Percentiles rank a stretch among this genome's conserved stretches.
phyloP scores from a whole-genome alignment of 2,113 vertebrate species.

The Circaetus cinerascens region DNA sequence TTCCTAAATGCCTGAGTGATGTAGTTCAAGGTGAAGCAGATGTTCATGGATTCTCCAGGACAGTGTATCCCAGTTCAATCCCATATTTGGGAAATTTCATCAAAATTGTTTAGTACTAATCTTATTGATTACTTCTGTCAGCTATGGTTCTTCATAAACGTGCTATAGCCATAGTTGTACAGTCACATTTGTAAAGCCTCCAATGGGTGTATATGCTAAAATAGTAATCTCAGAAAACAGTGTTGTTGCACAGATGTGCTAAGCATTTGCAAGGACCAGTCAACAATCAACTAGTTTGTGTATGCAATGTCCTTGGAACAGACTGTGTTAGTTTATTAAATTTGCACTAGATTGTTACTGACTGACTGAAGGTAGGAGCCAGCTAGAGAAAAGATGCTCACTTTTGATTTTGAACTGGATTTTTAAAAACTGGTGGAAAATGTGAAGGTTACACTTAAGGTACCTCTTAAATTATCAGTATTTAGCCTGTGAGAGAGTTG shows the following conservation, averaged over 20 bases:
- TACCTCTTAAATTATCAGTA: not conserved
- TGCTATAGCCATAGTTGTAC: not conserved
- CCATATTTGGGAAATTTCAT: not conserved
- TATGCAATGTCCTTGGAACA: not conserved
- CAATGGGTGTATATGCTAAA: not conserved
- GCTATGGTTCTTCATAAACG: accelerated
- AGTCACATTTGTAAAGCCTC: not conserved
- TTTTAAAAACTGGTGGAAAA: not conserved
- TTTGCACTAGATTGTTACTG: not conserved
- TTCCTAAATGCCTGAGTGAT: not conserved
- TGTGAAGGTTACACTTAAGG: not conserved
- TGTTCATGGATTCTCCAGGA: not conserved
- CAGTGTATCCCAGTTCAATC: not conserved
- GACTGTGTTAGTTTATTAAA: not conserved
- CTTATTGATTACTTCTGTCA: not conserved
- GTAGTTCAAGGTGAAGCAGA: not conserved
- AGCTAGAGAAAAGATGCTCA: not conserved
- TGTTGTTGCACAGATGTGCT: not conserved
- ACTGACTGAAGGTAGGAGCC: not conserved
- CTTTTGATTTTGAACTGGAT: not conserved
- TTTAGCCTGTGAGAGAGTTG: not conserved
- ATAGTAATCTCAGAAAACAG: not conserved
- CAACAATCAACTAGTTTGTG: not conserved
- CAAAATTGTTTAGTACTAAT: not conserved
- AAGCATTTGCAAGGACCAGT: not conserved